phyloP scores from a whole-genome alignment of 35 echinoderm and acorn worm species.

The Anneissia japonica region DNA sequence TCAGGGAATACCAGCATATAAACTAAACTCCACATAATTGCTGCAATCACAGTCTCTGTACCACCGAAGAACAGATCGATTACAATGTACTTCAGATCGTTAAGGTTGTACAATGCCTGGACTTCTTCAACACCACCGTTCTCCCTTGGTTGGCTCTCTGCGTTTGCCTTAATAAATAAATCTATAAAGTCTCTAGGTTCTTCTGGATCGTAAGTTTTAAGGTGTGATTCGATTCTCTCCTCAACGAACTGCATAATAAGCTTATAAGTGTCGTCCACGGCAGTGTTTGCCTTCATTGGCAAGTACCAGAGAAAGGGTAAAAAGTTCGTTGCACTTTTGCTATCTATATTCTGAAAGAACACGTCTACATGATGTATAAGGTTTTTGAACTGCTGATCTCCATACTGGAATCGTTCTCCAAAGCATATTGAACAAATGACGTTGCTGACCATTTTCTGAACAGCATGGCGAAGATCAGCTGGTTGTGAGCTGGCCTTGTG shows the following conservation, averaged over 20 bases:
- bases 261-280: slow-evolving; percentile 30
- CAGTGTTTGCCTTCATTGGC: slow-evolving; percentile 17
- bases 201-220: background rate
- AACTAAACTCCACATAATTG: slow-evolving; percentile 63
- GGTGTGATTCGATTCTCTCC: slow-evolving; percentile 40
- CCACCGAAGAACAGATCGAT: slow-evolving; percentile 81
- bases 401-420: slow-evolving; percentile 50
- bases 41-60: slow-evolving; percentile 64
- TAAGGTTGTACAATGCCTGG: background rate
- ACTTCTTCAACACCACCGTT: slow-evolving; percentile 9
- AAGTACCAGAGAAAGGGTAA: slow-evolving; percentile 61
- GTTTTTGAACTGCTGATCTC: slow-evolving; percentile 50
- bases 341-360: slow-evolving; percentile 56
- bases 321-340: slow-evolving; percentile 56
- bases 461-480: slow-evolving; percentile 33
- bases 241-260: slow-evolving; percentile 54
- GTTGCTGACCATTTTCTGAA: slow-evolving; percentile 70
- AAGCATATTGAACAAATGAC: slow-evolving; percentile 79
- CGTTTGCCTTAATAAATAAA: background rate
- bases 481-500: slow-evolving; percentile 12
- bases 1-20: slow-evolving; percentile 71
- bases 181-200: background rate
- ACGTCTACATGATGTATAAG: slow-evolving; percentile 52
- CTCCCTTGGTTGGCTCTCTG: background rate
- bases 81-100: slow-evolving; percentile 50